A percentile compares a stretch with the other conserved stretches of the same genome.
These are phyloP conservation scores for Leptopilina syphax DNA, from an alignment of 2,888 invertebrate genomes.

Conservation along the genomic window DNA sequence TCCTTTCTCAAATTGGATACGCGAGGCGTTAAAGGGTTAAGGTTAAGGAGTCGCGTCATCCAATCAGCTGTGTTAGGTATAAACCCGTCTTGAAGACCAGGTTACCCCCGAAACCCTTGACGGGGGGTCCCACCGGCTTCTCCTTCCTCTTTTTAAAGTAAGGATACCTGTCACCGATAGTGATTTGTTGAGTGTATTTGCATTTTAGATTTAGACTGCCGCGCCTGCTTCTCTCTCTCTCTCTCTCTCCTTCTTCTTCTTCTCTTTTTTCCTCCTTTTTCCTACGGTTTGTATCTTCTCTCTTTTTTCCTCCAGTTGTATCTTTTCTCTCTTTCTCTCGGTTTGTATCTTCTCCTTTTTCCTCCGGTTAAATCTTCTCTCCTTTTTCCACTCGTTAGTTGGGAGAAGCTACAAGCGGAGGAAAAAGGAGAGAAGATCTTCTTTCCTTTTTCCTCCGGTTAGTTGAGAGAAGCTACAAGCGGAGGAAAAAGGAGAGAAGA, in stretches of 20 bases:
- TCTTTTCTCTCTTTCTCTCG: slow-evolving; percentile 46
- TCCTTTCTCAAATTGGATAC: slow-evolving; percentile 36
- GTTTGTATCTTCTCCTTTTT: slow-evolving; percentile 59
- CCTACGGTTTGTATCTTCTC: too few relatives aligned
- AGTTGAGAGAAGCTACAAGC: too few relatives aligned
- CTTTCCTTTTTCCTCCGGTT: slow-evolving; percentile 56
- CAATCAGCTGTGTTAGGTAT: slow-evolving; percentile 62
- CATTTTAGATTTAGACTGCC: slow-evolving; percentile 76
- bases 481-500: slow-evolving; percentile 59
- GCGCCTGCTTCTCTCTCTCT: slow-evolving; percentile 63
- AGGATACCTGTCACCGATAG: slow-evolving; percentile 75
- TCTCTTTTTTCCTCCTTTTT: neutral
- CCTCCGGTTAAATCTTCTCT: slow-evolving; percentile 30
- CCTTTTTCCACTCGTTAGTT: slow-evolving; percentile 40
- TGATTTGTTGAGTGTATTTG: slow-evolving; percentile 76
- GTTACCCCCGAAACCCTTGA: slow-evolving; percentile 72
- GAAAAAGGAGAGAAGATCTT: slow-evolving; percentile 36
- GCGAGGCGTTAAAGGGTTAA: slow-evolving; percentile 39
- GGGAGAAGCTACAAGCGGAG: too few relatives aligned
- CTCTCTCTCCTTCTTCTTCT: slow-evolving; percentile 47
- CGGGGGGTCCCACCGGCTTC: slow-evolving; percentile 73
- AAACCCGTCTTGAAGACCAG: slow-evolving; percentile 67
- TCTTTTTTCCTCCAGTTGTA: slow-evolving; percentile 32
- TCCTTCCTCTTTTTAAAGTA: slow-evolving; percentile 71
- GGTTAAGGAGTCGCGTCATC: slow-evolving; percentile 49